phyloP scores from a whole-genome alignment of 2,113 vertebrate genomes.

The Crotalus tigris region DNA sequence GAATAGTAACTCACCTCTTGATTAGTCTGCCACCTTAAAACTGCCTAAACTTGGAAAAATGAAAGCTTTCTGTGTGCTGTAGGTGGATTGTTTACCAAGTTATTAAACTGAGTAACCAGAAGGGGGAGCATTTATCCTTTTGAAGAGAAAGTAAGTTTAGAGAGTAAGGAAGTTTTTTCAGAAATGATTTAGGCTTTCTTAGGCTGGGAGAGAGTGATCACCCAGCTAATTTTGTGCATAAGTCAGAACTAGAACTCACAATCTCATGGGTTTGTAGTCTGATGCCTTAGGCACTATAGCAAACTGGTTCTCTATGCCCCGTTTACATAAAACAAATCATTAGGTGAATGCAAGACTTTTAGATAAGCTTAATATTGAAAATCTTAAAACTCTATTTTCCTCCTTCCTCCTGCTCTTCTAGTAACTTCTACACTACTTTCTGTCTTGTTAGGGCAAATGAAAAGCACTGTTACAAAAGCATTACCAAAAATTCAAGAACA shows the following conservation, averaged over 20 bases:
- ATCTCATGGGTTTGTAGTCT: background rate
- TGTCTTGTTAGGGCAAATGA: slow-evolving; percentile 35
- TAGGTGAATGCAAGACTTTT: background rate
- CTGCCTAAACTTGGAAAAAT: background rate
- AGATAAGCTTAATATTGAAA: background rate
- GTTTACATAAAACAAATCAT: background rate
- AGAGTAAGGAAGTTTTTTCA: background rate
- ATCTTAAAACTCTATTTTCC: background rate
- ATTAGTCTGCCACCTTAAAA: background rate
- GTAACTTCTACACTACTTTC: background rate
- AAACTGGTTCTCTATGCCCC: background rate
- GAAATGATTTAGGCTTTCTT: background rate
- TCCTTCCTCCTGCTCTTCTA: background rate
- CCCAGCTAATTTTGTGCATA: background rate
- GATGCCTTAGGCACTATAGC: background rate
- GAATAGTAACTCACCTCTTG: background rate
- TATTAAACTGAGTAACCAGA: fast-evolving
- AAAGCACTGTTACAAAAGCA: background rate
- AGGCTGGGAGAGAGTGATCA: background rate
- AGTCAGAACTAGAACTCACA: background rate
- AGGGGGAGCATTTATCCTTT: background rate
- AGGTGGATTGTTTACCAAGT: background rate
- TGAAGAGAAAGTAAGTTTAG: fast-evolving
- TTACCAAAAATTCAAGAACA: slow-evolving; percentile 60
- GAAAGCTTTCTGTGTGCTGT: background rate